phyloP scores from a whole-genome alignment of 2,888 invertebrate species.

The Epicampocera succincta region DNA sequence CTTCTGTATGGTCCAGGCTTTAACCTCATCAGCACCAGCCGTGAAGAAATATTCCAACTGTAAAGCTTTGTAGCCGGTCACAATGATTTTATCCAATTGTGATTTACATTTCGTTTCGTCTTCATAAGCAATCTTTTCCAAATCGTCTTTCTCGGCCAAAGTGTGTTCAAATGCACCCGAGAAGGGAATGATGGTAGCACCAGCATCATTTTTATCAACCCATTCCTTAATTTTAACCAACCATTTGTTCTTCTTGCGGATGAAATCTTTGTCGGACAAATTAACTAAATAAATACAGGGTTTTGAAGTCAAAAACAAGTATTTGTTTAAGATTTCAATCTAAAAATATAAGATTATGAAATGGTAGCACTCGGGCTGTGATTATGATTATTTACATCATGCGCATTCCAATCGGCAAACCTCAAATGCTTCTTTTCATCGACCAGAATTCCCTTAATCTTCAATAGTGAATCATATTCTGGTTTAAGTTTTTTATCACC shows the following conservation, averaged over 20 bases:
- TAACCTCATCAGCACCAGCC: constrained; percentile 98
- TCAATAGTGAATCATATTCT: constrained; percentile 94
- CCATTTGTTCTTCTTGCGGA: constrained; percentile 99
- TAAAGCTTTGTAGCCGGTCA: constrained; percentile 97
- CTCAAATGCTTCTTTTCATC: constrained; percentile 96
- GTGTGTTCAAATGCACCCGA: constrained; percentile 95
- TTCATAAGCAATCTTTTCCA: constrained; percentile 88
- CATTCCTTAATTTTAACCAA: constrained; percentile 97
- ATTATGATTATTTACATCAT: constrained; percentile 87
- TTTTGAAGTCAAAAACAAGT: constrained; percentile 97
- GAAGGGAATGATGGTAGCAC: constrained; percentile 96
- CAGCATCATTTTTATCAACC: constrained; percentile 98
- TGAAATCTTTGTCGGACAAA: constrained; percentile 98
- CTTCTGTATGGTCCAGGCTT: constrained; percentile 99
- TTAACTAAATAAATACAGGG: constrained; percentile 98
- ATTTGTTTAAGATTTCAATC: constrained; percentile 98
- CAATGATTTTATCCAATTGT: constrained; percentile 97
- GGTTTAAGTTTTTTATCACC: constrained; percentile 97
- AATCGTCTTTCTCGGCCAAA: constrained; percentile 91
- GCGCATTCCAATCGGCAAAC: constrained; percentile 95
- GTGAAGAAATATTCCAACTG: constrained; percentile 99
- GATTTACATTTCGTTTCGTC: constrained; percentile 92
- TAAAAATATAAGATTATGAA: constrained; percentile 79
- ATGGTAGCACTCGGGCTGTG: constrained; percentile 67
- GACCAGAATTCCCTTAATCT: constrained; percentile 90